Evolutionary conservation across 2,113 vertebrate genomes (phyloP).

Genomic region (Hypocryptadius cinnamomeus): DNA sequence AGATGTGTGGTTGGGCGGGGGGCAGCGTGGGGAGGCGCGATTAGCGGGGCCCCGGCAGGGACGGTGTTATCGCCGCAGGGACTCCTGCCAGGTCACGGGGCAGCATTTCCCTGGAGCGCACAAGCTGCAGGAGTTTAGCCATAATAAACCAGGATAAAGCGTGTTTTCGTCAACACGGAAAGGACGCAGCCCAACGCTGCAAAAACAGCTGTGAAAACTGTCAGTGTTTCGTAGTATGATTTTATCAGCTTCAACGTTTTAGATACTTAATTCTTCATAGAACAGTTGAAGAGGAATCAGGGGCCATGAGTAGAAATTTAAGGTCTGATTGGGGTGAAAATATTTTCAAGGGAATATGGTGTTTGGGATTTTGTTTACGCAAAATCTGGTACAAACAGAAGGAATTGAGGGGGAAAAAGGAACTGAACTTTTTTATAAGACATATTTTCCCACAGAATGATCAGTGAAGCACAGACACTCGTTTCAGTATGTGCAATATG

Average conservation of each 20-base stretch:
- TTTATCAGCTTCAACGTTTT: neutral
- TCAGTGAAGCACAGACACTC: rapidly evolving
- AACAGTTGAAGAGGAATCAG: neutral
- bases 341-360: neutral
- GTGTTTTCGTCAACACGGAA: neutral
- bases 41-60: neutral
- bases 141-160: neutral
- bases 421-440: neutral
- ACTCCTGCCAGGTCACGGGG: conserved; percentile 20
- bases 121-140: conserved; percentile 2
- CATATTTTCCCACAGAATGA: neutral
- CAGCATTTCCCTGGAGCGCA: neutral
- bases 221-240: rapidly evolving
- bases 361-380: neutral
- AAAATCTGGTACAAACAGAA: neutral
- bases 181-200: neutral
- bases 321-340: neutral
- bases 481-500: neutral
- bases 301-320: neutral
- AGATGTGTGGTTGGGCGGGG: neutral
- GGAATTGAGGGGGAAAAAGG: neutral
- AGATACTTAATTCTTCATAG: neutral
- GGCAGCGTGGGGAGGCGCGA: neutral
- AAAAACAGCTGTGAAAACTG: neutral
- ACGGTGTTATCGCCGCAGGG: neutral